A percentile compares a stretch with the other conserved stretches of the same genome.
phyloP scores from a whole-genome alignment of 1,140 invertebrate genomes.

The Dendrolimus punctatus region DNA sequence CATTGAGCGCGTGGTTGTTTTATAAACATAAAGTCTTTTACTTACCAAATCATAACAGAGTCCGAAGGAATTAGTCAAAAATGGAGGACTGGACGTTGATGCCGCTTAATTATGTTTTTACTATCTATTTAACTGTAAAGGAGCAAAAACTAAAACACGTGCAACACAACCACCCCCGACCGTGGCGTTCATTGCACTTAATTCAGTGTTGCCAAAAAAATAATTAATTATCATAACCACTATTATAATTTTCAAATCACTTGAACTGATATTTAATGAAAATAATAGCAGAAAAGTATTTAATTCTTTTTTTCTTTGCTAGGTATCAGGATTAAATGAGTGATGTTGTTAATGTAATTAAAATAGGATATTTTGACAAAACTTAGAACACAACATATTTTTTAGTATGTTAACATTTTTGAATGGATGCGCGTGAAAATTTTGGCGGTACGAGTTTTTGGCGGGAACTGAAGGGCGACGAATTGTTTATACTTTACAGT shows the following conservation, averaged over 20 bases:
- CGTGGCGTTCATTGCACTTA: conserved; percentile 37
- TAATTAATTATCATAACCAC: background rate
- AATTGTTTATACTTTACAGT: too few relatives aligned
- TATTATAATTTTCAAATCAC: conserved; percentile 4
- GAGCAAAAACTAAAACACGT: conserved; percentile 29
- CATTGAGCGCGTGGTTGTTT: conserved; percentile 25
- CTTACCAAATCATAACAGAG: conserved; percentile 31
- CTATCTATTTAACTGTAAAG: conserved; percentile 19
- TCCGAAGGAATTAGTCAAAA: background rate
- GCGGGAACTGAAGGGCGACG: too few relatives aligned
- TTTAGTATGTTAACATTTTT: too few relatives aligned
- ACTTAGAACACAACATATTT: too few relatives aligned
- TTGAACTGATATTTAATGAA: background rate
- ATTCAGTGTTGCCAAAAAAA: conserved; percentile 19
- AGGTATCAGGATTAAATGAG: too few relatives aligned
- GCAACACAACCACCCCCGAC: conserved; percentile 28
- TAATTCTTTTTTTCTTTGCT: too few relatives aligned
- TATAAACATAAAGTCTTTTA: conserved; percentile 12
- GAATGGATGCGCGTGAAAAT: too few relatives aligned
- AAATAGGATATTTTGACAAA: too few relatives aligned
- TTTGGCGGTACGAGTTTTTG: too few relatives aligned
- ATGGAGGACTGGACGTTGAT: background rate
- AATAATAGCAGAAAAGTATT: too few relatives aligned
- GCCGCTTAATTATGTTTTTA: conserved; percentile 28
- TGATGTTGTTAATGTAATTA: too few relatives aligned